These are phyloP conservation scores for Pongo pygmaeus DNA, from an alignment of 2,113 vertebrate species.

Conservation along the genomic window DNA sequence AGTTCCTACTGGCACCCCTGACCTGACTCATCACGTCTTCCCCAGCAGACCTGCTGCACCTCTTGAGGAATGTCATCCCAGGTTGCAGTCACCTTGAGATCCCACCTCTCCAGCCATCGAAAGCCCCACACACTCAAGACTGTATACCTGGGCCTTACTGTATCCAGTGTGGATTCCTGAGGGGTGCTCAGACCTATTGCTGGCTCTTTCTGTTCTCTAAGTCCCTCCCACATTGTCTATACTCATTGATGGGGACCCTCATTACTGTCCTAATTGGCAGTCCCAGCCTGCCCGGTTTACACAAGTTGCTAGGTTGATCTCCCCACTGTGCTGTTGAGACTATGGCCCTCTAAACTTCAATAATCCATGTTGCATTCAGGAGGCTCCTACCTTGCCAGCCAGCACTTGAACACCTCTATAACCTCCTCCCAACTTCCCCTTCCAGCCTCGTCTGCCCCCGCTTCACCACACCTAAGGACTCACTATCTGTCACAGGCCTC, in stretches of 20 bases:
- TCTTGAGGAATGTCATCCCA: neutral
- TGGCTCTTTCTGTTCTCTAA: neutral
- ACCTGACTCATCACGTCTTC: neutral
- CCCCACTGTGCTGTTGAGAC: too few species aligned
- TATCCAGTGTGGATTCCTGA: too few species aligned
- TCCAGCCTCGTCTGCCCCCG: neutral
- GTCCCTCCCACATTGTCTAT: neutral
- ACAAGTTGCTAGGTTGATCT: neutral
- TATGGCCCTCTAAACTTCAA: neutral
- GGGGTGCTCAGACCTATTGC: neutral
- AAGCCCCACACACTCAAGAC: too few species aligned
- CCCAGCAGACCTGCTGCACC: neutral
- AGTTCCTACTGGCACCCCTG: neutral
- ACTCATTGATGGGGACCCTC: fast-evolving
- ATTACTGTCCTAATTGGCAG: neutral
- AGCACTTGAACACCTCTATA: too few species aligned
- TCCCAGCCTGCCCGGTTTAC: neutral
- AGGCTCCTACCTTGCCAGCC: neutral
- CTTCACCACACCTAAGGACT: too few species aligned
- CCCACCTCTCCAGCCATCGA: neutral
- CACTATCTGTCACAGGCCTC: fast-evolving
- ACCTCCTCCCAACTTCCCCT: neutral
- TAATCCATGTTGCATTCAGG: neutral
- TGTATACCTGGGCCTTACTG: too few species aligned
- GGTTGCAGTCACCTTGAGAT: neutral